phyloP scores from a whole-genome alignment of 1,140 invertebrate species.

The Dinothrombium tinctorium region DNA sequence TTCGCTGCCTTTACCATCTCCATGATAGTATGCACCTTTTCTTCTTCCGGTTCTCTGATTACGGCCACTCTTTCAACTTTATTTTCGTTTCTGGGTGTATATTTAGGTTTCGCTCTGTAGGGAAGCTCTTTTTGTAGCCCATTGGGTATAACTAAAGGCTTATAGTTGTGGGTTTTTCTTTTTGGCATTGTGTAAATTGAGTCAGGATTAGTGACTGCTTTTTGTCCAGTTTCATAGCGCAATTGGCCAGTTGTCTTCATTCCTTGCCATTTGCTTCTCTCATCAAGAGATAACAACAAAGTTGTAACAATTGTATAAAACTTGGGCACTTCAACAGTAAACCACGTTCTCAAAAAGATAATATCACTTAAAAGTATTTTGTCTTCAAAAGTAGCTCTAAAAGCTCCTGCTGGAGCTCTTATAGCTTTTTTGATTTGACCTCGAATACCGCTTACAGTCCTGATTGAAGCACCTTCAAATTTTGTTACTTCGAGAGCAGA shows the following conservation, averaged over 20 bases:
- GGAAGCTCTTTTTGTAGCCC: conserved; percentile 67
- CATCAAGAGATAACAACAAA: conserved; percentile 43
- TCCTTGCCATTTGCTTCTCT: conserved; percentile 61
- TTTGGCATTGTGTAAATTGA: conserved; percentile 45
- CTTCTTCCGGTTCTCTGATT: conserved; percentile 59
- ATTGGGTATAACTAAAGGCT: conserved; percentile 57
- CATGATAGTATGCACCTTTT: conserved; percentile 23
- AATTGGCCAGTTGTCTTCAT: conserved; percentile 81
- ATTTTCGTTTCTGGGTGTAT: conserved; percentile 22
- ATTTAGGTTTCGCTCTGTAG: conserved; percentile 73
- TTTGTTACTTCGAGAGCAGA: conserved; percentile 77
- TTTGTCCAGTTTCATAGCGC: conserved; percentile 51
- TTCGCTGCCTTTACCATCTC: conserved; percentile 25
- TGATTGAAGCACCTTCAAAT: conserved; percentile 85
- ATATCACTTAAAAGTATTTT: conserved; percentile 78
- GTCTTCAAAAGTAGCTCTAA: conserved; percentile 91
- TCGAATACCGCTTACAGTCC: conserved; percentile 86
- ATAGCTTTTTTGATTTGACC: conserved; percentile 91
- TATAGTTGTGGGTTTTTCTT: conserved; percentile 27
- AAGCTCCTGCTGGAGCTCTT: conserved; percentile 54
- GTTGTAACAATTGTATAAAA: conserved; percentile 80
- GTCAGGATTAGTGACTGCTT: conserved; percentile 43
- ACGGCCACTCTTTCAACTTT: conserved; percentile 48
- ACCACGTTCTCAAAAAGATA: conserved; percentile 89
- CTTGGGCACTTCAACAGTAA: conserved; percentile 63